phyloP scores from a whole-genome alignment of 2,113 vertebrate genomes.

The Cnemophilus loriae region DNA sequence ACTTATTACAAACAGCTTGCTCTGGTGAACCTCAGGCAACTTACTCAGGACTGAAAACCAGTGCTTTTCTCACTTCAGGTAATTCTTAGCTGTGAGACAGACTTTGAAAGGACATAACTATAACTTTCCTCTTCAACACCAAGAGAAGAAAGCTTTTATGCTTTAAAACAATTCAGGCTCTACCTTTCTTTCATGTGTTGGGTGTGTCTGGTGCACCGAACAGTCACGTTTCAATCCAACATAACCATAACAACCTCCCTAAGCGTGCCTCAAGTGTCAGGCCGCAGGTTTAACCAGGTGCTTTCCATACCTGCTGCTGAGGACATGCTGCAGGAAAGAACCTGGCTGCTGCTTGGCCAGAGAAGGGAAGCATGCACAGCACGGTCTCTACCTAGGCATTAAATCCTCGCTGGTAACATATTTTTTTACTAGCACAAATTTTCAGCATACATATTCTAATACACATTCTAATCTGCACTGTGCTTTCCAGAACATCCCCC shows the following conservation, averaged over 20 bases:
- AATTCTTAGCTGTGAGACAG: not conserved
- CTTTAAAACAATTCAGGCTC: not conserved
- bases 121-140: not conserved
- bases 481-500: not conserved
- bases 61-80: not conserved
- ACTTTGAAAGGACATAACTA: not conserved
- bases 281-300: not conserved
- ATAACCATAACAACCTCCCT: not conserved
- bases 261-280: not conserved
- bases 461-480: not conserved
- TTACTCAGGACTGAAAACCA: not conserved
- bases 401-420: not conserved
- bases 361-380: not conserved
- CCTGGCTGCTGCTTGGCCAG: not conserved
- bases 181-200: not conserved
- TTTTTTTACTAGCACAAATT: not conserved
- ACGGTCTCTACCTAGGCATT: not conserved
- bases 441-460: not conserved
- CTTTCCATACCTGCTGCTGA: not conserved
- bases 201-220: not conserved
- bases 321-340: not conserved
- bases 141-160: accelerated
- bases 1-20: not conserved
- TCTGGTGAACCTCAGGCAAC: not conserved
- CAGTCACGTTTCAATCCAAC: not conserved